Conservation (phyloP, 2,797 vertebrate species). For the Sebastes wilsoni region DNA sequence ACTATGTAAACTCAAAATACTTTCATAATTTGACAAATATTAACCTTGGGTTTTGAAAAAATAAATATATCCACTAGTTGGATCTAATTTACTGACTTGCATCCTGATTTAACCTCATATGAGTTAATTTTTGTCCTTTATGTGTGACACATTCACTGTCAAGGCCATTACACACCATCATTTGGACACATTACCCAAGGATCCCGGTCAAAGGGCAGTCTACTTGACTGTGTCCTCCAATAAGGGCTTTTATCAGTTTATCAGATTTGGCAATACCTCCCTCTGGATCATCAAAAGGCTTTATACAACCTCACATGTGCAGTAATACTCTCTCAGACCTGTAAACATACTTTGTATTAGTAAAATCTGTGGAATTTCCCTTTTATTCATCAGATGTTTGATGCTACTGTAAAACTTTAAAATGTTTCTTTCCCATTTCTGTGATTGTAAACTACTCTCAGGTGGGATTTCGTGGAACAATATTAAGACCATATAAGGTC, state of each 20-base stretch:
- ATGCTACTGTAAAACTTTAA: neutral
- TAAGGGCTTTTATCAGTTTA: neutral
- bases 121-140: neutral
- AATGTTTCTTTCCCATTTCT: neutral
- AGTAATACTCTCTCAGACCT: neutral
- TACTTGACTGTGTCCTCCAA: neutral
- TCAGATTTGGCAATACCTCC: neutral
- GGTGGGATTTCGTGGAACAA: neutral
- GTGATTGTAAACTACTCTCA: neutral
- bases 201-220: neutral
- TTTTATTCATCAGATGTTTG: neutral
- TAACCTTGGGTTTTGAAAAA: neutral
- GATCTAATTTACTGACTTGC: neutral
- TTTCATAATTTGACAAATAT: neutral
- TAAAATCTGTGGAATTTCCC: neutral
- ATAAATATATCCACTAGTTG: neutral
- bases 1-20: neutral
- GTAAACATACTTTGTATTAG: neutral
- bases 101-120: neutral
- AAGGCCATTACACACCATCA: neutral
- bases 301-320: neutral
- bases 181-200: neutral
- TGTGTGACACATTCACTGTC: neutral
- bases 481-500: too few species aligned
- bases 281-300: neutral